Percentiles rank a stretch among this genome's conserved stretches.
Conservation (phyloP, 2,113 vertebrate species). For the Gavialis gangeticus region DNA sequence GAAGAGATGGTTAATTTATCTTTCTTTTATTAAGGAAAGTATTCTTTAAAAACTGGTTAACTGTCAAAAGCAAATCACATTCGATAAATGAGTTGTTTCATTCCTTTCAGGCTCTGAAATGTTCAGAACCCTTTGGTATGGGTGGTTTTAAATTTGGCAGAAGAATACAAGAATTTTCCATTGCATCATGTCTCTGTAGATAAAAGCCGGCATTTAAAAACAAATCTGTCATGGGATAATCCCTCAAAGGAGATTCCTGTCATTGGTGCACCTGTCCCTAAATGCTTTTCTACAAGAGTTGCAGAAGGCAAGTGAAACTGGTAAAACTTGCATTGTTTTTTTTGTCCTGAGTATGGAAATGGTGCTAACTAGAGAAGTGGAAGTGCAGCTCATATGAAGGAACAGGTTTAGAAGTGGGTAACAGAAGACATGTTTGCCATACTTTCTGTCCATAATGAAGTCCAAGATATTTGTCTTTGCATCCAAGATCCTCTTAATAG, state of each 20-base stretch:
- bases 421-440: neutral
- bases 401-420: neutral
- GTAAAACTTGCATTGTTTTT: neutral
- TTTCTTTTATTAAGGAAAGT: neutral
- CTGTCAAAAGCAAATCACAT: constrained; percentile 62
- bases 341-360: neutral
- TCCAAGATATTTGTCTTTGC: neutral
- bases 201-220: neutral
- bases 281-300: neutral
- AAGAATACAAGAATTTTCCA: neutral
- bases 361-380: neutral
- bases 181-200: neutral
- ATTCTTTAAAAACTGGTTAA: constrained; percentile 64
- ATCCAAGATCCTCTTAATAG: neutral
- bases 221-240: neutral
- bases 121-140: neutral
- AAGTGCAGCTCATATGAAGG: neutral
- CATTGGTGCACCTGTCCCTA: neutral
- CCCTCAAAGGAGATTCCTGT: neutral
- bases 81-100: constrained; percentile 25
- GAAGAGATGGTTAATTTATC: neutral
- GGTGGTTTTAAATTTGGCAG: neutral
- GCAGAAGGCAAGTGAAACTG: neutral
- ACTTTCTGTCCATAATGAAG: neutral
- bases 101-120: neutral